Conservation (phyloP, 2,113 vertebrate species). For the Trogon melanurus region DNA sequence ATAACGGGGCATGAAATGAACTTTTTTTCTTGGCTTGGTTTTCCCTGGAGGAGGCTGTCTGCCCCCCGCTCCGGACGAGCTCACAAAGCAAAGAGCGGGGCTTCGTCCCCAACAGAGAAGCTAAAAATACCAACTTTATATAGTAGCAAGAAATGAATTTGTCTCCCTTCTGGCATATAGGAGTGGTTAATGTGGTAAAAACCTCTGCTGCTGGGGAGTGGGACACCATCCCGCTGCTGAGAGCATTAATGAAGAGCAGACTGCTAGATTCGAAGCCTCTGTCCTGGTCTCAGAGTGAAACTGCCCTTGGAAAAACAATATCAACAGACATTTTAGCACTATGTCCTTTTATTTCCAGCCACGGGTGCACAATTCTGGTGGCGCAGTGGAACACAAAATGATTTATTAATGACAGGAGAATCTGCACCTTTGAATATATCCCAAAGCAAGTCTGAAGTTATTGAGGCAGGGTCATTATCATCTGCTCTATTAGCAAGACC, state of each 20-base stretch:
- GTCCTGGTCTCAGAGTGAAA: too few relatives aligned
- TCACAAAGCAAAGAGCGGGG: accelerated
- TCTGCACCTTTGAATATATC: constrained; percentile 8
- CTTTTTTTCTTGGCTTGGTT: not conserved
- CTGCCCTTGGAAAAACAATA: not conserved
- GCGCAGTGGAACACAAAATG: not conserved
- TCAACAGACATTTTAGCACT: not conserved
- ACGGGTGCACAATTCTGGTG: not conserved
- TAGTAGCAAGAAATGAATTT: too few relatives aligned
- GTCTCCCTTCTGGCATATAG: not conserved
- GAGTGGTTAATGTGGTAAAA: not conserved
- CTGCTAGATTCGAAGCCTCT: not conserved
- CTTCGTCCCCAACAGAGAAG: not conserved
- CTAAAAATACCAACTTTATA: not conserved
- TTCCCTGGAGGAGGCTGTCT: not conserved
- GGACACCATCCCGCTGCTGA: not conserved
- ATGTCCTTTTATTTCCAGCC: not conserved
- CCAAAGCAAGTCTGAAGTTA: constrained; percentile 30
- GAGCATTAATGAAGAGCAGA: not conserved
- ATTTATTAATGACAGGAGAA: constrained; percentile 24
- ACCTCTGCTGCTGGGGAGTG: too few relatives aligned
- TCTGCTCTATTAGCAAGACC: not conserved
- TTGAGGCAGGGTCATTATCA: constrained; percentile 31
- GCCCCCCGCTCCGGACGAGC: not conserved
- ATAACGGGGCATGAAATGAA: accelerated